Evolutionary conservation across 2,888 invertebrate species (phyloP).

Genomic region (Calliphora vomitoria): DNA sequence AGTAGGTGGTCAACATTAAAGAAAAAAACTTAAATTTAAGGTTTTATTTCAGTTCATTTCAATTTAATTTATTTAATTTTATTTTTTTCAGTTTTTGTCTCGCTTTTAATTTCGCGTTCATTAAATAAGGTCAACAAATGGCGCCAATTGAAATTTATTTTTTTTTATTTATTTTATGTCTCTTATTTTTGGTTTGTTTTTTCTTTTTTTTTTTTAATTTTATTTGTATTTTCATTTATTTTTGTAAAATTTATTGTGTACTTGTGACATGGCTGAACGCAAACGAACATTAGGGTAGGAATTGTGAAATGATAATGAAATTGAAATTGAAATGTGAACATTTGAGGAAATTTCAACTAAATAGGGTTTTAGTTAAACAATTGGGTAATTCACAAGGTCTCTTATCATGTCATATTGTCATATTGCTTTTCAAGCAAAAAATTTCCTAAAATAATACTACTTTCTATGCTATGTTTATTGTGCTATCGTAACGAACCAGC

Average conservation of each 20-base stretch:
- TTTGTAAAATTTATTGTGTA: conserved; percentile 43
- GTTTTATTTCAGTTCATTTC: conserved; percentile 48
- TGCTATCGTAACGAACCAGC: no score
- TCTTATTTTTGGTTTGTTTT: conserved; percentile 19
- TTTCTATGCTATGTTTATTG: no score
- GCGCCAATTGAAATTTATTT: conserved; percentile 71
- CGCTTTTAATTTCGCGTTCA: conserved; percentile 35
- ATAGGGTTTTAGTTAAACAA: no score
- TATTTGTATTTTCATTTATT: conserved; percentile 1
- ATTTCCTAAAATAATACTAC: no score
- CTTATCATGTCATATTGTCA: no score
- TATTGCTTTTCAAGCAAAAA: no score
- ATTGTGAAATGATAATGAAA: neutral
- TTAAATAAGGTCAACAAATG: conserved; percentile 77
- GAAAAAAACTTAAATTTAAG: neutral
- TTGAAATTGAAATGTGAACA: neutral
- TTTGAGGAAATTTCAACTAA: neutral
- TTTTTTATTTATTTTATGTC: conserved; percentile 29
- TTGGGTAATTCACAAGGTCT: no score
- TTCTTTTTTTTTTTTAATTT: neutral
- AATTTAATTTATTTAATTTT: neutral
- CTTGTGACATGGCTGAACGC: neutral
- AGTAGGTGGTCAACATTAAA: conserved; percentile 87
- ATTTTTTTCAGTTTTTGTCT: conserved; percentile 10
- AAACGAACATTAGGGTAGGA: conserved; percentile 24